These are phyloP conservation scores for Panurus biarmicus DNA, from an alignment of 2,113 vertebrate species.

Conservation along the genomic window DNA sequence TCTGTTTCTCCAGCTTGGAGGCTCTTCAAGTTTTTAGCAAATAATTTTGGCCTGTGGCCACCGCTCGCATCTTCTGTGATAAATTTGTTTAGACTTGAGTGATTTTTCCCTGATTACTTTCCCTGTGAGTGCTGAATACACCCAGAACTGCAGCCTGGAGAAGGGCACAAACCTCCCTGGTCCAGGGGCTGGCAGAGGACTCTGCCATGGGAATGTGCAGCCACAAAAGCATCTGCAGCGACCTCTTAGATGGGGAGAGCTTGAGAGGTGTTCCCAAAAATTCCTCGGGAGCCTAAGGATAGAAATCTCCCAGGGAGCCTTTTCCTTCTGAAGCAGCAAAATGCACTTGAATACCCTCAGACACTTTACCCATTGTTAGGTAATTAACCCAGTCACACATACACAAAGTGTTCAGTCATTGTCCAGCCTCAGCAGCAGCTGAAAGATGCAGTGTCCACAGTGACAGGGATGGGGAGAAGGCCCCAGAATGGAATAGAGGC, in stretches of 20 bases:
- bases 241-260: background rate
- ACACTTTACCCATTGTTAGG: background rate
- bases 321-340: background rate
- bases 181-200: background rate
- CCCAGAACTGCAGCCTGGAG: background rate
- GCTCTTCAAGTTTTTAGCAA: background rate
- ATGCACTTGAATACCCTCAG: background rate
- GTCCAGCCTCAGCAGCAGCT: background rate
- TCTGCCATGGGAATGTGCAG: background rate
- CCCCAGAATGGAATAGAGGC: background rate
- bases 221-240: background rate
- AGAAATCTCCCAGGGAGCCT: background rate
- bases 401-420: background rate
- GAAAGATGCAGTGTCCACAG: background rate
- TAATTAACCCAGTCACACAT: background rate
- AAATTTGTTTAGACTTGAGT: background rate
- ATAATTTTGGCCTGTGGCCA: background rate
- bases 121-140: background rate
- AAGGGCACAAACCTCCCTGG: background rate
- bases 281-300: rapidly evolving
- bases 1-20: background rate
- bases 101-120: background rate
- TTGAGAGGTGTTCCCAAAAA: background rate
- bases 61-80: background rate
- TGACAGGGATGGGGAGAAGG: background rate